Conservation (phyloP, 2,888 invertebrate genomes). For the Amiota mariae region DNA sequence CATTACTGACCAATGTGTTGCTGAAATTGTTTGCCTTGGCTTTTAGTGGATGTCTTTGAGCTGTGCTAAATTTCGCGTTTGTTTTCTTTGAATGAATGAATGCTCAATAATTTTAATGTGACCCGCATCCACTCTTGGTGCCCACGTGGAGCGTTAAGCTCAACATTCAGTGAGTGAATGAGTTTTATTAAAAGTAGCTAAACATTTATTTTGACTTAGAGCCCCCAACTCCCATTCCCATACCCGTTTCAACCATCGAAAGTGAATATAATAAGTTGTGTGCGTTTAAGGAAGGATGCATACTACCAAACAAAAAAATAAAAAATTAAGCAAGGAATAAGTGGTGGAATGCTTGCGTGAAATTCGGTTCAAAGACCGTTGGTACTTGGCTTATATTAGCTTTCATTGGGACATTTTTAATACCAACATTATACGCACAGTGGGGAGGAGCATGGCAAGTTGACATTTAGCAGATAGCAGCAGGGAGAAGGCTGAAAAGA, state of each 20-base stretch:
- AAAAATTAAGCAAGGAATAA: neutral
- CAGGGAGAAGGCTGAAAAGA: neutral
- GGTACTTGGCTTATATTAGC: too few species aligned
- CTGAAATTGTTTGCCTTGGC: too few species aligned
- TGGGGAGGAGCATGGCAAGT: neutral
- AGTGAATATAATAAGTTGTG: neutral
- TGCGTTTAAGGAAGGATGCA: neutral
- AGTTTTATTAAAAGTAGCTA: slow-evolving; percentile 30
- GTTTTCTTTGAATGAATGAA: slow-evolving; percentile 11
- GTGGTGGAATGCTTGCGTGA: too few species aligned
- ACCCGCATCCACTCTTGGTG: neutral
- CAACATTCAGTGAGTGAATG: neutral
- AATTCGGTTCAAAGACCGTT: too few species aligned
- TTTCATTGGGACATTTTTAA: slow-evolving; percentile 7
- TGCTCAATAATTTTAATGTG: slow-evolving; percentile 30
- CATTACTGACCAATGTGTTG: too few species aligned
- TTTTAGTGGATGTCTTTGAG: neutral
- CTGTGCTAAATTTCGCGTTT: slow-evolving; percentile 5
- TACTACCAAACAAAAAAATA: neutral
- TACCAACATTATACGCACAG: neutral
- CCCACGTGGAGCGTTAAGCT: neutral
- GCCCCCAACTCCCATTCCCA: neutral
- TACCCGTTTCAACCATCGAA: neutral
- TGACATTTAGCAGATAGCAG: too few species aligned
- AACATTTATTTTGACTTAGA: slow-evolving; percentile 49